phyloP scores from a whole-genome alignment of 53 echinoderm and acorn worm species.

The Echinometra lucunter region DNA sequence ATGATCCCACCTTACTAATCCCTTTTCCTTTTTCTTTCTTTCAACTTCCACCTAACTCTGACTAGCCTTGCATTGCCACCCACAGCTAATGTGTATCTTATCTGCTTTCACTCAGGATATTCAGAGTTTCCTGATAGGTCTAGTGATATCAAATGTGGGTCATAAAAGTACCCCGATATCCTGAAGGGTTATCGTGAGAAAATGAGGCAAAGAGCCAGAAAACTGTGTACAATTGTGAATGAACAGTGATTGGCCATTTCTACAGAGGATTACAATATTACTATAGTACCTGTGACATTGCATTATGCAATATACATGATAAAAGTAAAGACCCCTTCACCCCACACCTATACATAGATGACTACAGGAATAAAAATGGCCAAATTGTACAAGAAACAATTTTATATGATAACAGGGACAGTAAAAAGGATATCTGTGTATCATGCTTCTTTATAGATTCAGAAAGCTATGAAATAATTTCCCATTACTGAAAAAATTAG shows the following conservation, averaged over 20 bases:
- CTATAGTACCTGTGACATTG: background rate
- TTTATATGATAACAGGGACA: background rate
- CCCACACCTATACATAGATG: background rate
- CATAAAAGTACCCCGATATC: background rate
- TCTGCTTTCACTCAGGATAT: conserved; percentile 18
- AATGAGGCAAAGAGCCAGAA: background rate
- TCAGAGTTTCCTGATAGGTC: background rate
- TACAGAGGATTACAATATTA: background rate
- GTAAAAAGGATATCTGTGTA: background rate
- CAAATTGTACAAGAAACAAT: background rate
- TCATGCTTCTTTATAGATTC: background rate
- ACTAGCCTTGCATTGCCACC: background rate
- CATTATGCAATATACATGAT: background rate
- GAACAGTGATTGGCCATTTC: background rate
- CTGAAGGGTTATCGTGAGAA: conserved; percentile 26
- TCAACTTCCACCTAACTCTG: background rate
- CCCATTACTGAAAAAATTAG: too few relatives aligned
- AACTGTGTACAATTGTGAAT: background rate
- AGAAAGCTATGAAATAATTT: background rate
- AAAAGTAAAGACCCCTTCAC: background rate
- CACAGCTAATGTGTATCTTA: conserved; percentile 4
- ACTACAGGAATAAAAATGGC: background rate
- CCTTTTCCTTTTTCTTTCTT: background rate
- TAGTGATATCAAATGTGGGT: conserved; percentile 44
- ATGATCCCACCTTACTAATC: background rate